Evolutionary conservation across 2,888 invertebrate species (phyloP).

Genomic region (Ypsolopha scabrella): DNA sequence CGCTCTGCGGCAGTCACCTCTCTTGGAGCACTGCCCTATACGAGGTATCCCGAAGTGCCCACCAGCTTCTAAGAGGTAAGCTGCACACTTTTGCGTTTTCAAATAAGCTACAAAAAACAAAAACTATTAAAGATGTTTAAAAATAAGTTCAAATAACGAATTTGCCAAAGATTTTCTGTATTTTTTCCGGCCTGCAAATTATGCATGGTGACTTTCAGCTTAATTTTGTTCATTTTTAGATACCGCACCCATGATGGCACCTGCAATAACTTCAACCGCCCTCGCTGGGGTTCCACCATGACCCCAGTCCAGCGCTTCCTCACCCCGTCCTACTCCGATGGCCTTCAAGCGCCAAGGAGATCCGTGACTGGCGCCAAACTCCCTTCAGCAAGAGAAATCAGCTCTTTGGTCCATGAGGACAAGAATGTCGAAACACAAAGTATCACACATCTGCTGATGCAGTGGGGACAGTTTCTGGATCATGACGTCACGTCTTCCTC

Average conservation of each 20-base stretch:
- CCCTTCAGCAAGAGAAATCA: slow-evolving; percentile 83
- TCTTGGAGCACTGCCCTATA: slow-evolving; percentile 76
- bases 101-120: too few relatives aligned
- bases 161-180: too few relatives aligned
- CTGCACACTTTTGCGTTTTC: neutral
- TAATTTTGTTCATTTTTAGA: slow-evolving; percentile 24
- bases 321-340: slow-evolving; percentile 86
- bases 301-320: slow-evolving; percentile 86
- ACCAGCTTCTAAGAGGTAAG: slow-evolving; percentile 71
- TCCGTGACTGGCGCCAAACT: slow-evolving; percentile 72
- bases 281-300: slow-evolving; percentile 86
- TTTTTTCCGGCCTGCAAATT: too few relatives aligned
- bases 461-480: slow-evolving; percentile 93
- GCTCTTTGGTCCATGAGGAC: slow-evolving; percentile 72
- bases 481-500: slow-evolving; percentile 88
- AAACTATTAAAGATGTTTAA: too few relatives aligned
- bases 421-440: slow-evolving; percentile 74
- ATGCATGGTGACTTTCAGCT: too few relatives aligned
- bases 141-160: too few relatives aligned
- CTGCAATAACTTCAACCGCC: slow-evolving; percentile 85
- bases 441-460: slow-evolving; percentile 86
- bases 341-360: slow-evolving; percentile 67
- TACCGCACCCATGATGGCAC: slow-evolving; percentile 91
- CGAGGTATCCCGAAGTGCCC: slow-evolving; percentile 77
- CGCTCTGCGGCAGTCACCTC: slow-evolving; percentile 54